Base-by-base conservation (phyloP, 2,797 vertebrate species). In the Cirrhinus mrigala region DNA sequence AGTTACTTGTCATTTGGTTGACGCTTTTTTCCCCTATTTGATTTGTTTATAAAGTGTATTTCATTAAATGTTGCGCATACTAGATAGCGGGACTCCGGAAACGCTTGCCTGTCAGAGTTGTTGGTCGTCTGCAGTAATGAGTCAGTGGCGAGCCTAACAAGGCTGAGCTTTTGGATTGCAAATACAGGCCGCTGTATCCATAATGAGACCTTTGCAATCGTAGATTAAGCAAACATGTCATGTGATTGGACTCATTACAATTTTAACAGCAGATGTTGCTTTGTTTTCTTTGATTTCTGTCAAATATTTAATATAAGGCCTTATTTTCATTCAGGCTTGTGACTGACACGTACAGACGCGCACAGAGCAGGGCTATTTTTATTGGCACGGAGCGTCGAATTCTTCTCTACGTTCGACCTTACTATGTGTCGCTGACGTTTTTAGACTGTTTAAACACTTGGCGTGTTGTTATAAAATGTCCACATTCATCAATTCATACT, bases 231-330 rank as follows among this genome's bases (percentile, higher is more conserved):
- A 95, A 86, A 96, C 94, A 95, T 95, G 94, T 94, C 94, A 95
- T 96, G 94, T 96, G 96, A 96, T 92, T 95, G 92, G 93, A 96
- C 95, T 92, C 94, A 94, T 93, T 96, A 93, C 94, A 95, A 96
- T 96, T 94, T 95, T 95, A 96, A 96, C 94, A 94, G 92, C 91
- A 92, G 90, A 90, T 94, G 91, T 77, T 84, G 87, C 85, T 87
- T 84, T 88, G 83, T 88, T 87, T 88, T 87, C 83, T 85, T 85
- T 87, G 70, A 88, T 88, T 88, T 70, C 80, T 85, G 85, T 88
- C 85, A 85, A 87, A 84, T 88, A 85, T 85, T 85, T 74, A 76
- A 70, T 86, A 81, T 89, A 91, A 83, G 87, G 89, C 93, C 95
- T 96, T 96, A 94, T 96, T 96, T 96, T 95, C 93, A 91, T 95